Percentiles rank a stretch among this genome's conserved stretches.
Conservation (phyloP, 2,888 invertebrate genomes). For the Cryptocephalus moraei region DNA sequence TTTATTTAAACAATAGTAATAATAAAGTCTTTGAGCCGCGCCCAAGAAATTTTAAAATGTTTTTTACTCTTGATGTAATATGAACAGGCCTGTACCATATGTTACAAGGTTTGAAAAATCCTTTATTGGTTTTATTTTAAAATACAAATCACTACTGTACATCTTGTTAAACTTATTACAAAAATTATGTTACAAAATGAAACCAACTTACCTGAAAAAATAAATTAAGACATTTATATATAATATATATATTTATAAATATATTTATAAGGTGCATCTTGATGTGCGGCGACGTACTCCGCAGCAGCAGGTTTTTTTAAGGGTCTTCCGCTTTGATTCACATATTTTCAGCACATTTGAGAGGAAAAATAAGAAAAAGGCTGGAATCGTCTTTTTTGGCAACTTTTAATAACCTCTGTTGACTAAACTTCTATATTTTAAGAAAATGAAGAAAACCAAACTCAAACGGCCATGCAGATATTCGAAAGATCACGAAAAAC, state of each 20-base stretch:
- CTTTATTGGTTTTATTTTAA: conserved; percentile 15
- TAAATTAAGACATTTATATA: conserved; percentile 12
- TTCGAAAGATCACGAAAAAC: neutral
- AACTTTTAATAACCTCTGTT: too few relatives aligned
- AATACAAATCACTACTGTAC: conserved; percentile 26
- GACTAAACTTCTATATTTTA: neutral
- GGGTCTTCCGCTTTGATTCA: too few relatives aligned
- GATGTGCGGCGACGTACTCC: too few relatives aligned
- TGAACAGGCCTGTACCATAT: conserved; percentile 34
- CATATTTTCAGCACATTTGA: too few relatives aligned
- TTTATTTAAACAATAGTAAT: conserved; percentile 19
- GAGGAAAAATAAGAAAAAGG: too few relatives aligned
- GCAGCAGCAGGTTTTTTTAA: too few relatives aligned
- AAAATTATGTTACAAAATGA: conserved; percentile 23
- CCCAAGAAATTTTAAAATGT: conserved; percentile 20
- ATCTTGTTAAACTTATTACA: conserved; percentile 17
- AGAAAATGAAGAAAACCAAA: neutral
- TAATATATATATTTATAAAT: too few relatives aligned
- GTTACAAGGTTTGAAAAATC: conserved; percentile 28
- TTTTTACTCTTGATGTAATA: conserved; percentile 12
- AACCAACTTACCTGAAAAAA: conserved; percentile 14
- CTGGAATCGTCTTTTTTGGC: too few relatives aligned
- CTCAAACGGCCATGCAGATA: neutral
- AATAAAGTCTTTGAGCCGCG: conserved; percentile 26
- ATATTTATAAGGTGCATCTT: too few relatives aligned